Conservation (phyloP, 2,888 invertebrate species). For the Neoaliturus tenellus region DNA sequence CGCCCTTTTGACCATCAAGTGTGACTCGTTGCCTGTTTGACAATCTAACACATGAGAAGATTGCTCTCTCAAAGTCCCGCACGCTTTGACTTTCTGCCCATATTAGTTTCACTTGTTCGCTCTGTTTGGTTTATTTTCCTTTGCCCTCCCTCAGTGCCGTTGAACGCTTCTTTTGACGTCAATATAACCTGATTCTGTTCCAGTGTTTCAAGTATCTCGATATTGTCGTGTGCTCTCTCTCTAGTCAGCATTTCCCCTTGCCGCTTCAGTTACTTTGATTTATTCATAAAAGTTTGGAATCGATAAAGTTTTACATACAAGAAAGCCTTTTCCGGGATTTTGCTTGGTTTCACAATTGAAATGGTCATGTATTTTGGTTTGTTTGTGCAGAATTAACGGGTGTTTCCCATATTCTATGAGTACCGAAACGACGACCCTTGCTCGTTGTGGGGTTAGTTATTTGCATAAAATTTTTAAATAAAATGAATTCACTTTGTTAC, state of each 20-base stretch:
- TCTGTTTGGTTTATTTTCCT: constrained; percentile 22
- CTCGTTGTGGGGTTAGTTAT: too few species aligned
- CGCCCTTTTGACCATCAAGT: constrained; percentile 4
- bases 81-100: constrained; percentile 27
- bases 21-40: constrained; percentile 10
- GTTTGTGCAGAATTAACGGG: too few species aligned
- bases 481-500: too few species aligned
- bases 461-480: too few species aligned
- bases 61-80: constrained; percentile 4
- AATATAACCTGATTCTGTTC: constrained; percentile 9
- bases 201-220: constrained; percentile 6
- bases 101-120: constrained; percentile 33
- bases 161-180: constrained; percentile 14
- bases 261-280: background rate
- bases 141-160: background rate
- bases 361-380: too few species aligned
- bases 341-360: too few species aligned
- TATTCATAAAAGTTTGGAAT: too few species aligned
- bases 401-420: too few species aligned
- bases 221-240: background rate
- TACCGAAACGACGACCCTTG: too few species aligned
- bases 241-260: background rate
- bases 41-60: constrained; percentile 23
- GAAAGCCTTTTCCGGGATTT: too few species aligned
- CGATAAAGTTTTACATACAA: too few species aligned